These are phyloP conservation scores for Odontocolon sp. DNA, from an alignment of 2,888 invertebrate genomes.

Conservation along the genomic window DNA sequence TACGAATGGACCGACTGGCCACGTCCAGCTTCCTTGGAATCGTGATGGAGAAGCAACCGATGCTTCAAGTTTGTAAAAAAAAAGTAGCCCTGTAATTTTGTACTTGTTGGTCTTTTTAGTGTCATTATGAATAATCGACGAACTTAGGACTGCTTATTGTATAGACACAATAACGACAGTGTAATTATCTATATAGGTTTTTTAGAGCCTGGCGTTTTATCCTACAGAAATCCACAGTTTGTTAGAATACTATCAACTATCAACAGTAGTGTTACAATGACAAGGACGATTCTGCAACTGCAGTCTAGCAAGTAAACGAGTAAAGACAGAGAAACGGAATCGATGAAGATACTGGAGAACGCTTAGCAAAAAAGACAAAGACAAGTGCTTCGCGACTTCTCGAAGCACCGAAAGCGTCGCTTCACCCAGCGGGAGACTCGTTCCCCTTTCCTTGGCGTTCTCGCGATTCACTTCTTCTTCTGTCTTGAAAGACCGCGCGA, in stretches of 20 bases:
- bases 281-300: background rate
- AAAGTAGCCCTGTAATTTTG: too few species aligned
- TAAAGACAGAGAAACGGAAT: slow-evolving; percentile 38
- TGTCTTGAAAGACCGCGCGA: background rate
- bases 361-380: slow-evolving; percentile 22
- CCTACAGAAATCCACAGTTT: slow-evolving; percentile 8
- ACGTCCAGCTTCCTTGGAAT: background rate
- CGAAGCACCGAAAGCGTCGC: slow-evolving; percentile 50
- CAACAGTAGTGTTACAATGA: background rate
- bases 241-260: slow-evolving; percentile 16
- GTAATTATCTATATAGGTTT: too few species aligned
- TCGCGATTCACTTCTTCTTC: slow-evolving; percentile 1
- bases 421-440: slow-evolving; percentile 46
- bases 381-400: slow-evolving; percentile 11
- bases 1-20: background rate
- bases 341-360: slow-evolving; percentile 57
- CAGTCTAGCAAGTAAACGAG: background rate
- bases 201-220: slow-evolving; percentile 43
- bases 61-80: too few species aligned
- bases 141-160: too few species aligned
- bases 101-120: too few species aligned
- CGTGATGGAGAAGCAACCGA: slow-evolving; percentile 8
- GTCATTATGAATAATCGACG: too few species aligned
- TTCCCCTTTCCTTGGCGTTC: slow-evolving; percentile 14
- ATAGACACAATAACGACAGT: too few species aligned